Base-by-base conservation (phyloP, 2,113 vertebrate species). In the Cephalopterus ornatus region DNA sequence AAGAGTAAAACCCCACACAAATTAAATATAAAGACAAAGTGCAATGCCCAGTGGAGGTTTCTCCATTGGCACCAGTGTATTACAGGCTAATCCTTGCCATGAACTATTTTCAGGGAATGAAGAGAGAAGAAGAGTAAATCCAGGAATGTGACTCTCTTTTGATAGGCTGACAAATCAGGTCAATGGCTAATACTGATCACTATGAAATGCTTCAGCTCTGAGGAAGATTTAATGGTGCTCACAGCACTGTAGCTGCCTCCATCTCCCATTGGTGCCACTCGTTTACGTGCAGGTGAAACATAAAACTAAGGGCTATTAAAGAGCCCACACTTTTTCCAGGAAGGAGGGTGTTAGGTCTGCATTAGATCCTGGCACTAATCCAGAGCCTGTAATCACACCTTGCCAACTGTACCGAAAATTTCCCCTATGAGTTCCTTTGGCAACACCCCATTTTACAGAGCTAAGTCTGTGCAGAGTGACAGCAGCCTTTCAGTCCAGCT, bases 401-500 rank as follows among this genome's bases (percentile, higher is more conserved):
- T 93, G 91, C 96, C 96, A 96, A 96, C 95, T 92, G 93, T 92
- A 94, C 91, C 88, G 86, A 96, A 97, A 96, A 92, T 95, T 91
- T 92, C 95, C 91, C 96, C 95, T 72, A 80, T 95, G 95, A 96
- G 92, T 84, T 96, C 83, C 88, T 96, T 83, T 96, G 95, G 96
- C 93, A 97, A 83, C 88, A 86, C 88, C 93, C 90, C 85, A 81
- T 94, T 96, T 95, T 94, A 81, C 83, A 86, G 90, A 91, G 85
- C 96, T 78, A 12, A 75, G 88, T 91, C 92, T 94, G 96, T 94
- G 88, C 93, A 94, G 85, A 95, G 66, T 97, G 96, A 96, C 94
- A 97, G 91, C 93, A 96, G 85, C 90, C 85, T 95, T 96, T 96
- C 93, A 95, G 90, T 94, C 95, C 95, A 97, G 94, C 94, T 97